Evolutionary conservation across 2,113 vertebrate genomes (phyloP).

Genomic region (Mastomys coucha): DNA sequence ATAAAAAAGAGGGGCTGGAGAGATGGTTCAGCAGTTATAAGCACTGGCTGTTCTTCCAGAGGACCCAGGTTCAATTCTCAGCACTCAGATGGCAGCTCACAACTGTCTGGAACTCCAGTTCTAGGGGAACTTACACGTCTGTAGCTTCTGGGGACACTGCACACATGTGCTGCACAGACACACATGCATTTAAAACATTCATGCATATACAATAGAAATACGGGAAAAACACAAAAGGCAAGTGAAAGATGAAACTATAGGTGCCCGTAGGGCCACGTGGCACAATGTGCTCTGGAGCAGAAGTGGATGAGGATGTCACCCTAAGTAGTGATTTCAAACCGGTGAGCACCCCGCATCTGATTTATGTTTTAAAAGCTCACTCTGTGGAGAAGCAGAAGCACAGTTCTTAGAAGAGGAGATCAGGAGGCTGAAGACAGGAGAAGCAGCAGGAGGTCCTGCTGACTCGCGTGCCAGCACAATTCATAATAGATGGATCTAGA

Average conservation of each 20-base stretch:
- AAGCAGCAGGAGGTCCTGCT: background rate
- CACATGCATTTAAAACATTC: background rate
- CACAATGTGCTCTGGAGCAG: background rate
- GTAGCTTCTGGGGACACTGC: background rate
- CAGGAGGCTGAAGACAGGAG: background rate
- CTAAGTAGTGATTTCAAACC: slow-evolving; percentile 4
- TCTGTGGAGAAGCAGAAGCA: background rate
- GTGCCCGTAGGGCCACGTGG: background rate
- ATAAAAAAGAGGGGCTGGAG: background rate
- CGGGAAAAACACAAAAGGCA: background rate
- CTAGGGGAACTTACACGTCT: too few relatives aligned
- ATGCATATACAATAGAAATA: background rate
- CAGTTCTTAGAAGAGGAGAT: background rate
- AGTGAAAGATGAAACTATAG: background rate
- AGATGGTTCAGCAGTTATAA: background rate
- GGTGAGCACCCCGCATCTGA: background rate
- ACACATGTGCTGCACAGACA: background rate
- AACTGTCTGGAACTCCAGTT: background rate
- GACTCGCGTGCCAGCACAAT: background rate
- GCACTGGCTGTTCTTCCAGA: background rate
- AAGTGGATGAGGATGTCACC: background rate
- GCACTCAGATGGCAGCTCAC: background rate
- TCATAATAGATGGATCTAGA: background rate
- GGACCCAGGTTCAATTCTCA: background rate
- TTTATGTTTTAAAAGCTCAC: background rate